Evolutionary conservation across 2,797 vertebrate genomes (phyloP).

Genomic region (Apogon hyalosoma): DNA sequence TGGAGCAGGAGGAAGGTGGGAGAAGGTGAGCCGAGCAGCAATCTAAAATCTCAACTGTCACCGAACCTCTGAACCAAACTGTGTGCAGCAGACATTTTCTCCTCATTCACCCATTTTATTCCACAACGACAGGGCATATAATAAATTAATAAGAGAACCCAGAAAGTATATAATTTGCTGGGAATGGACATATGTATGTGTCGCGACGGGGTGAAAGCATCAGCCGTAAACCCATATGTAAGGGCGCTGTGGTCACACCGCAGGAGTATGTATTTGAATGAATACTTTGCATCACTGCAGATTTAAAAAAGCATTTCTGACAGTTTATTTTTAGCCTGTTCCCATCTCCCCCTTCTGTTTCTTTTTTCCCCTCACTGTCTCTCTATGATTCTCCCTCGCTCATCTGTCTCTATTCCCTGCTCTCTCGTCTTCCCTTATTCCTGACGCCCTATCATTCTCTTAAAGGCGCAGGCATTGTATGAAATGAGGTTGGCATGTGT

Average conservation of each 20-base stretch:
- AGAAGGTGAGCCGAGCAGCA: constrained; percentile 74
- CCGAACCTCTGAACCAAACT: constrained; percentile 58
- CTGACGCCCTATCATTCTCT: constrained; percentile 68
- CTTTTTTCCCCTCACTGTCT: constrained; percentile 68
- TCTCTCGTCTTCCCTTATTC: constrained; percentile 62
- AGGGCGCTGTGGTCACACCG: constrained; percentile 45
- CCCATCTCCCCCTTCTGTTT: constrained; percentile 74
- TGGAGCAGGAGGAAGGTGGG: constrained; percentile 74
- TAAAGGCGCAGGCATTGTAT: constrained; percentile 74
- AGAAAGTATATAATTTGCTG: constrained; percentile 30
- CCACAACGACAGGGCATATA: constrained; percentile 23
- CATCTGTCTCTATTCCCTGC: constrained; percentile 73
- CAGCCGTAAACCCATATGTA: neutral
- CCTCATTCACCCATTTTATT: constrained; percentile 61
- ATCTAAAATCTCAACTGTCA: constrained; percentile 65
- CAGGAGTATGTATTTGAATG: constrained; percentile 72
- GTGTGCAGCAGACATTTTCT: constrained; percentile 69
- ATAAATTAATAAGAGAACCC: constrained; percentile 51
- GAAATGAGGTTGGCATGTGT: constrained; percentile 68
- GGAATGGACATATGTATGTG: constrained; percentile 18
- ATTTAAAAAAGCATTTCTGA: constrained; percentile 81
- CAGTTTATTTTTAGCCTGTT: constrained; percentile 84
- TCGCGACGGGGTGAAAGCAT: constrained; percentile 16
- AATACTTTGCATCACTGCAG: constrained; percentile 80
- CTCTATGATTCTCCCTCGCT: constrained; percentile 70